Base-by-base conservation (phyloP, 2,797 vertebrate genomes). In the Monodelphis domestica region DNA sequence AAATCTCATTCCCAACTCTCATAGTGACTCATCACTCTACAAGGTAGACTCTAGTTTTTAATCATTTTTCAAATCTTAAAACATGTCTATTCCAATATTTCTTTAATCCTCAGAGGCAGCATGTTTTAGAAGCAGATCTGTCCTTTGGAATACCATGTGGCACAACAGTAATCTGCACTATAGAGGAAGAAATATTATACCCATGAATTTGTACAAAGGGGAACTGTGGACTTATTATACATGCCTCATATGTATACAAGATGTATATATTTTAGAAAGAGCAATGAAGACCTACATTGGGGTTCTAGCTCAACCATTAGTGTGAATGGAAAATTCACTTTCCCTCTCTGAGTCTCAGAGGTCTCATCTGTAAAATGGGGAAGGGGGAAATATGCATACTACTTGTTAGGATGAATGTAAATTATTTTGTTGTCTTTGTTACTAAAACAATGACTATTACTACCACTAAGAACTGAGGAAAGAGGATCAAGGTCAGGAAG, bases 31-130 rank as follows among this genome's bases (percentile, higher is more conserved):
- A 93, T 89, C 26, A 50, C 10, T 56, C 88, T 24, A 21, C 17
- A 95, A 53, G 78, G 63, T 93, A 95, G 89, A 94, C 95, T 95
- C 95, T 24, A 89, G 93, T 87, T 94, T 93, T 78, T 45, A 78
- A 78, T 78, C 17, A 45, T 9, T 88, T 93, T 93, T 95, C 87
- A 93, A 88, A 91, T 89, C 92, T 88, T 93, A 94, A 97, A 94
- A 70, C 70, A 88, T 63, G 54, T 92, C 95, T 95, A 95, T 91
- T 95, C 50, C 55, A 93, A 45, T 89, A 89, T 89, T 53, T 89
- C 88, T 89, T 55, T 90, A 88, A 51, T 54, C 56, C 91, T 91
- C 33, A 53, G 95, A 90, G 54, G 56, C 28, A 12, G 10, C 91
- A 95, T 87, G 26, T 96, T 91, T 92, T 55, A 24, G 26, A 55